phyloP scores from a whole-genome alignment of 1,140 invertebrate genomes.

The Argopecten irradians region DNA sequence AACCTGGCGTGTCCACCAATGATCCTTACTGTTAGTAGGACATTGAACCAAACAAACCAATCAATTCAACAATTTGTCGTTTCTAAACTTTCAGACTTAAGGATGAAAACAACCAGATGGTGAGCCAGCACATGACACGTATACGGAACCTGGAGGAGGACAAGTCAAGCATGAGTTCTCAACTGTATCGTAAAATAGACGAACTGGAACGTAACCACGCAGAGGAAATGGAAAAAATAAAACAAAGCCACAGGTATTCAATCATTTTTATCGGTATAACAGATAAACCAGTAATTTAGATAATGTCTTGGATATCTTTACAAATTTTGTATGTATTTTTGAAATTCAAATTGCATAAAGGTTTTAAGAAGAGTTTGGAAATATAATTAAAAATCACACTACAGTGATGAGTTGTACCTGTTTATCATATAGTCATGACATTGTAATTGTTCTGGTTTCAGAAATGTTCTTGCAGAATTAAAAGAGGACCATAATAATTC shows the following conservation, averaged over 20 bases:
- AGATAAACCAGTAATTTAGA: too few relatives aligned
- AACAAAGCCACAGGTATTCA: conserved; percentile 63
- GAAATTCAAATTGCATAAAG: too few relatives aligned
- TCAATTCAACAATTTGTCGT: neutral
- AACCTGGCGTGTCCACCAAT: too few relatives aligned
- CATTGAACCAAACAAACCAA: too few relatives aligned
- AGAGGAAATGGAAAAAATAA: conserved; percentile 65
- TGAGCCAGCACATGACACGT: conserved; percentile 60
- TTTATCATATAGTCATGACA: neutral
- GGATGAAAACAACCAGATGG: conserved; percentile 67
- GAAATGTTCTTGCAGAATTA: conserved; percentile 53
- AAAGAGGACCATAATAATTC: conserved; percentile 67
- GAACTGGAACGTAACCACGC: conserved; percentile 60
- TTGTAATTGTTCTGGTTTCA: conserved; percentile 34
- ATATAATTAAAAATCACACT: too few relatives aligned
- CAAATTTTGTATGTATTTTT: too few relatives aligned
- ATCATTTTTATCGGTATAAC: too few relatives aligned
- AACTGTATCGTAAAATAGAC: conserved; percentile 61
- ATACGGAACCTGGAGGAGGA: conserved; percentile 68
- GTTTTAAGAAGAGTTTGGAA: too few relatives aligned
- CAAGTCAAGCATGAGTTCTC: conserved; percentile 57
- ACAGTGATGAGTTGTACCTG: neutral
- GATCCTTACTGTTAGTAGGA: too few relatives aligned
- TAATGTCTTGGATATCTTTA: too few relatives aligned
- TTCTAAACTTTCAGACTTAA: conserved; percentile 56